These are phyloP conservation scores for Danio tinwini DNA, from an alignment of 2,797 vertebrate genomes.

Conservation along the genomic window DNA sequence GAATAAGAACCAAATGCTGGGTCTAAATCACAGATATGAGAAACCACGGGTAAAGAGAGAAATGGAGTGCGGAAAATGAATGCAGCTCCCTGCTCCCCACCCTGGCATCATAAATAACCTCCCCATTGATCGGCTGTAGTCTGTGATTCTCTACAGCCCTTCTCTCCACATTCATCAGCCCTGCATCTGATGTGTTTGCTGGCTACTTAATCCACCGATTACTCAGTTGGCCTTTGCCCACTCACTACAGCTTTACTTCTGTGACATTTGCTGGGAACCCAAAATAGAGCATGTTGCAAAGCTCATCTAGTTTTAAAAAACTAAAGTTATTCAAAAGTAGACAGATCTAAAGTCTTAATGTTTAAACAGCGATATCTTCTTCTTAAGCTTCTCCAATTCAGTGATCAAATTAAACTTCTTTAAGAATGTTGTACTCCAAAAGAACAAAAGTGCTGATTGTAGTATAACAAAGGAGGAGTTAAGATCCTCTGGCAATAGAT, in stretches of 20 bases:
- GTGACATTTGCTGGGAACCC: neutral
- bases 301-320: slow-evolving; percentile 11
- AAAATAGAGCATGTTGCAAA: slow-evolving; percentile 11
- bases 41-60: slow-evolving; percentile 52
- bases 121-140: slow-evolving; percentile 75
- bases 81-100: slow-evolving; percentile 63
- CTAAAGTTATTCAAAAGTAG: neutral
- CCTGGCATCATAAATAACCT: slow-evolving; percentile 75
- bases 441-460: slow-evolving; percentile 11
- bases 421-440: slow-evolving; percentile 7
- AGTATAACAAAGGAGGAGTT: neutral
- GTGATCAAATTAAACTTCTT: neutral
- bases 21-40: slow-evolving; percentile 65
- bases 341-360: neutral
- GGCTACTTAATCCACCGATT: slow-evolving; percentile 49
- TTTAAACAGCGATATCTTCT: neutral
- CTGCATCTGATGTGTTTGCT: slow-evolving; percentile 50
- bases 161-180: slow-evolving; percentile 72
- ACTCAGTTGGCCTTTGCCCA: slow-evolving; percentile 29
- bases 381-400: neutral
- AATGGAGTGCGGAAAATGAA: slow-evolving; percentile 65
- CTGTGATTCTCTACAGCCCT: slow-evolving; percentile 67
- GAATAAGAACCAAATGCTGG: slow-evolving; percentile 29
- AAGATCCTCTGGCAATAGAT: neutral
- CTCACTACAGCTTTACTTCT: slow-evolving; percentile 10